phyloP scores from a whole-genome alignment of 2,797 vertebrate genomes.

The Taeniopygia guttata region DNA sequence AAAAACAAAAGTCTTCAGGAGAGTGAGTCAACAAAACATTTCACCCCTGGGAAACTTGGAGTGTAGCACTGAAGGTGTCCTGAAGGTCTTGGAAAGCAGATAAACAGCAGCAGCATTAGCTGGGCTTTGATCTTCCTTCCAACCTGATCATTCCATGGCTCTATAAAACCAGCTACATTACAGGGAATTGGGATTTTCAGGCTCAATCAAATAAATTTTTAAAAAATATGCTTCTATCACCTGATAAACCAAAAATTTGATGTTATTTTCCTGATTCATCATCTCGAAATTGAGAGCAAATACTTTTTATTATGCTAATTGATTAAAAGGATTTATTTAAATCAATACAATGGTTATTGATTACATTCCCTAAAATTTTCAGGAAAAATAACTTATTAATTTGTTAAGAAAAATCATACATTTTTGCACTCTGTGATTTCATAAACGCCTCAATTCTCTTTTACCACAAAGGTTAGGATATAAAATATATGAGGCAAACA shows the following conservation, averaged over 20 bases:
- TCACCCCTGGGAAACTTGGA: background rate
- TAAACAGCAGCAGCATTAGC: background rate
- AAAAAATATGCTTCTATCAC: background rate
- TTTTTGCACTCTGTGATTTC: background rate
- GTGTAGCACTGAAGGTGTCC: background rate
- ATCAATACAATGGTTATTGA: background rate
- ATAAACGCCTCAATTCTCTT: background rate
- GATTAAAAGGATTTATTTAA: background rate
- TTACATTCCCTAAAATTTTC: background rate
- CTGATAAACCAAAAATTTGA: background rate
- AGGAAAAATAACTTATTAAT: background rate
- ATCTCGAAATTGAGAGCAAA: background rate
- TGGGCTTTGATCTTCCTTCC: background rate
- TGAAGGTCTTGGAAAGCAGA: background rate
- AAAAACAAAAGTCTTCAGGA: background rate
- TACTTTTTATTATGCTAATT: background rate
- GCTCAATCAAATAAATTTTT: background rate
- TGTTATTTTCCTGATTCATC: background rate
- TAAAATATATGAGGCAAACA: background rate
- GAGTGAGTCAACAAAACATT: background rate
- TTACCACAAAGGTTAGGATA: background rate
- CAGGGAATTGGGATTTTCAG: background rate
- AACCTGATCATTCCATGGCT: background rate
- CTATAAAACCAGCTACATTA: background rate
- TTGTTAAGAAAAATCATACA: background rate